These are phyloP conservation scores for Sinohyriopsis cumingii DNA, from an alignment of 2,888 invertebrate species.

Conservation along the genomic window DNA sequence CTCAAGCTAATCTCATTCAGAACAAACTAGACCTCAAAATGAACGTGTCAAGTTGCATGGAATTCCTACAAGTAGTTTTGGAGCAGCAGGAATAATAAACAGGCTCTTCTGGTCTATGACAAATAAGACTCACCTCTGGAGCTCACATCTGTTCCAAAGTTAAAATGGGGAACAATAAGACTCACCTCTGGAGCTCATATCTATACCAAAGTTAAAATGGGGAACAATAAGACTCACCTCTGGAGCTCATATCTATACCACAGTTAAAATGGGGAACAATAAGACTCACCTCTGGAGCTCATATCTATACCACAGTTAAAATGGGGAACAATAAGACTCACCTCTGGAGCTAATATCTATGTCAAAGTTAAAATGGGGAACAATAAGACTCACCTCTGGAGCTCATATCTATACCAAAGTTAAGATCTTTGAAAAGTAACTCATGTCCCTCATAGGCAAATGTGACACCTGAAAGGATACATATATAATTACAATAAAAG, in stretches of 20 bases:
- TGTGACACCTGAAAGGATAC: constrained; percentile 79
- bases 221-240: constrained; percentile 71
- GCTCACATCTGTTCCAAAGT: constrained; percentile 84
- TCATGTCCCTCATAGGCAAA: constrained; percentile 87
- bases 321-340: constrained; percentile 72
- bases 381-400: constrained; percentile 72
- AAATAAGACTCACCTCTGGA: constrained; percentile 72
- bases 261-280: constrained; percentile 83
- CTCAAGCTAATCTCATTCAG: too few relatives aligned
- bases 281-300: constrained; percentile 73
- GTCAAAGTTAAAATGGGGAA: not conserved
- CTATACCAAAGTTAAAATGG: constrained; percentile 88
- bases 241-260: constrained; percentile 77
- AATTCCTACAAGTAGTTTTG: too few relatives aligned
- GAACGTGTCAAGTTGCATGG: too few relatives aligned
- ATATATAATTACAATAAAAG: not conserved
- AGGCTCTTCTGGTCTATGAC: too few relatives aligned
- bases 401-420: constrained; percentile 84
- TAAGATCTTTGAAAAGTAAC: constrained; percentile 83
- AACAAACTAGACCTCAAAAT: too few relatives aligned
- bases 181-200: constrained; percentile 74
- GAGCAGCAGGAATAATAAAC: too few relatives aligned
- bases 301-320: constrained; percentile 88
- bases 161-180: constrained; percentile 75
- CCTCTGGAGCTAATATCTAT: constrained; percentile 72